Conservation (phyloP, 2,888 invertebrate species). For the Synanthedon vespiformis region DNA sequence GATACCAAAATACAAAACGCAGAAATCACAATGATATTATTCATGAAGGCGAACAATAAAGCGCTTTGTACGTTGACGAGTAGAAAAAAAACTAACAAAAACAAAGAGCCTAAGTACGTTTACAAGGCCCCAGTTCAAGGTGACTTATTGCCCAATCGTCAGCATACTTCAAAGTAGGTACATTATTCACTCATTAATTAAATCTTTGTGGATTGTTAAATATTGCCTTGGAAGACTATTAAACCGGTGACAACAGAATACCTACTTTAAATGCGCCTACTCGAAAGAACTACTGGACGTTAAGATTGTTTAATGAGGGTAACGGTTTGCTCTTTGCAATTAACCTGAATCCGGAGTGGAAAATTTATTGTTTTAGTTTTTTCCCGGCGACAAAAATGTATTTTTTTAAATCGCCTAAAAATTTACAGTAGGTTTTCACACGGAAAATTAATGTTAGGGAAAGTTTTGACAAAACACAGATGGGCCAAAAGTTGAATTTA, state of each 20-base stretch:
- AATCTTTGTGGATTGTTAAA: constrained; percentile 4
- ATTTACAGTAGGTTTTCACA: no score
- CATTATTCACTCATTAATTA: constrained; percentile 4
- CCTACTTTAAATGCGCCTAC: background rate
- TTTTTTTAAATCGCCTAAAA: no score
- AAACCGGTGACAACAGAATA: background rate
- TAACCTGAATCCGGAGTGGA: background rate
- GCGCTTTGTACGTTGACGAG: background rate
- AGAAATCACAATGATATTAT: background rate
- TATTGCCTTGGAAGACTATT: constrained; percentile 1
- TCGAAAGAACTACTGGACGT: background rate
- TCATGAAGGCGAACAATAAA: background rate
- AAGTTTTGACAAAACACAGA: no score
- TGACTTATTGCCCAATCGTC: constrained; percentile 1
- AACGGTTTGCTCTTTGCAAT: background rate
- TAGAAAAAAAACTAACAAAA: background rate
- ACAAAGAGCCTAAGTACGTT: background rate
- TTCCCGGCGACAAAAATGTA: no score
- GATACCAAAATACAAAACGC: background rate
- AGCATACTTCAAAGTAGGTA: constrained; percentile 2
- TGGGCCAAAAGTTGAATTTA: no score
- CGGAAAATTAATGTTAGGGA: no score
- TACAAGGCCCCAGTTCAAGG: constrained; percentile 1
- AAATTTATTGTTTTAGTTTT: background rate
- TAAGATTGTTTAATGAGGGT: background rate